Conservation (phyloP, 2,888 invertebrate genomes). For the Adelphocoris suturalis region DNA sequence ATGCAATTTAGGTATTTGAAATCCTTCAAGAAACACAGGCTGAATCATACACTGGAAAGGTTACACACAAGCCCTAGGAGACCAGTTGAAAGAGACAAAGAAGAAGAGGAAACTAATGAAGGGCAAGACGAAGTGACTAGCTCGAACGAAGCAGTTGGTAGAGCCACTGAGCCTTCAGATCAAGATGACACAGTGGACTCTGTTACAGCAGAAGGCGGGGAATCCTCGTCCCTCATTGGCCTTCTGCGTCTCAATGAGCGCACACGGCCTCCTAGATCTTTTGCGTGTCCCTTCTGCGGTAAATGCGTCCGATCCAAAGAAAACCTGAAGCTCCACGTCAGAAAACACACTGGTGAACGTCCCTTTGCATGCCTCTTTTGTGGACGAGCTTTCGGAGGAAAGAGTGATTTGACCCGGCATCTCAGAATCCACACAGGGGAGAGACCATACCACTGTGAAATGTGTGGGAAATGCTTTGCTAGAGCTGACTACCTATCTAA, state of each 20-base stretch:
- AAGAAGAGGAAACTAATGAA: constrained; percentile 76
- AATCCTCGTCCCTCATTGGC: constrained; percentile 81
- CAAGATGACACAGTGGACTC: constrained; percentile 89
- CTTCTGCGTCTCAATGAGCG: constrained; percentile 83
- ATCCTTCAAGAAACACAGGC: constrained; percentile 92
- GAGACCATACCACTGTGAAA: constrained; percentile 93
- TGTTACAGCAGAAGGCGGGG: constrained; percentile 78
- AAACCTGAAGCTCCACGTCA: constrained; percentile 91
- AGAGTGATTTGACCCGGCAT: constrained; percentile 92
- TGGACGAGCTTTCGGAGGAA: constrained; percentile 92
- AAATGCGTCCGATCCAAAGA: constrained; percentile 94
- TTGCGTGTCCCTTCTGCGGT: constrained; percentile 93
- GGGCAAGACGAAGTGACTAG: constrained; percentile 76
- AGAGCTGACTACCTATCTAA: constrained; percentile 94
- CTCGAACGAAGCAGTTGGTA: constrained; percentile 74
- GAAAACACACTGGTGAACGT: constrained; percentile 91
- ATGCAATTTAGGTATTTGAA: constrained; percentile 95
- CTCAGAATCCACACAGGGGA: constrained; percentile 93
- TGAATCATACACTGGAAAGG: constrained; percentile 91
- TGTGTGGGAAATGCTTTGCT: constrained; percentile 94
- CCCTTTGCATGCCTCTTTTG: constrained; percentile 95
- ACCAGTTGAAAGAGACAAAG: constrained; percentile 72
- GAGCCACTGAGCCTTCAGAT: constrained; percentile 81
- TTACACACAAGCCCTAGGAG: constrained; percentile 81
- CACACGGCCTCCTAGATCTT: constrained; percentile 85